These are phyloP conservation scores for Lithobates sylvaticus DNA, from an alignment of 2,797 vertebrate genomes.

Conservation along the genomic window DNA sequence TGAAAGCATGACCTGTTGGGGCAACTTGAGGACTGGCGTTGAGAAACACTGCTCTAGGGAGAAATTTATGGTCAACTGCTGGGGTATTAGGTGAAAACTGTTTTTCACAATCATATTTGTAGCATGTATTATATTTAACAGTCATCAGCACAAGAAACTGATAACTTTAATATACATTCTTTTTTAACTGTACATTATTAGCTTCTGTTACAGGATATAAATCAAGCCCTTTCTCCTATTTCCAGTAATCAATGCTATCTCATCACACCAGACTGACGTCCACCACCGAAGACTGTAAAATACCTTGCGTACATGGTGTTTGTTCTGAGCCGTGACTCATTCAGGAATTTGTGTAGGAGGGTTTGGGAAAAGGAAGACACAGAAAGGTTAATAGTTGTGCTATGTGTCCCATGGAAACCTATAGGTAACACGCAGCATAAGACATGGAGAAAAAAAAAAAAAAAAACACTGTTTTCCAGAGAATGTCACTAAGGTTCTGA, in stretches of 20 bases:
- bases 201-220: too few relatives aligned
- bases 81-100: too few relatives aligned
- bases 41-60: too few relatives aligned
- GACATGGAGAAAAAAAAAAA: constrained; percentile 21
- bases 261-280: background rate
- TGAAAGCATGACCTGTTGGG: too few relatives aligned
- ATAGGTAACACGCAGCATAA: constrained; percentile 7
- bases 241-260: background rate
- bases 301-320: constrained; percentile 11
- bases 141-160: too few relatives aligned
- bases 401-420: constrained; percentile 32
- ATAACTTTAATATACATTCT: too few relatives aligned
- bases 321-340: constrained; percentile 46
- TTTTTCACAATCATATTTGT: too few relatives aligned
- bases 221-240: background rate
- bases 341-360: constrained; percentile 58
- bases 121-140: too few relatives aligned
- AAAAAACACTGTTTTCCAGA: constrained; percentile 16
- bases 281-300: background rate
- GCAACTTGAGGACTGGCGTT: too few relatives aligned
- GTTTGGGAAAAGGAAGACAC: constrained; percentile 30
- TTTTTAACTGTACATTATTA: too few relatives aligned
- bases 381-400: constrained; percentile 26
- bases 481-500: constrained; percentile 22
- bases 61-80: too few relatives aligned